phyloP scores from a whole-genome alignment of 2,888 invertebrate species.

The Conistra vaccinii region DNA sequence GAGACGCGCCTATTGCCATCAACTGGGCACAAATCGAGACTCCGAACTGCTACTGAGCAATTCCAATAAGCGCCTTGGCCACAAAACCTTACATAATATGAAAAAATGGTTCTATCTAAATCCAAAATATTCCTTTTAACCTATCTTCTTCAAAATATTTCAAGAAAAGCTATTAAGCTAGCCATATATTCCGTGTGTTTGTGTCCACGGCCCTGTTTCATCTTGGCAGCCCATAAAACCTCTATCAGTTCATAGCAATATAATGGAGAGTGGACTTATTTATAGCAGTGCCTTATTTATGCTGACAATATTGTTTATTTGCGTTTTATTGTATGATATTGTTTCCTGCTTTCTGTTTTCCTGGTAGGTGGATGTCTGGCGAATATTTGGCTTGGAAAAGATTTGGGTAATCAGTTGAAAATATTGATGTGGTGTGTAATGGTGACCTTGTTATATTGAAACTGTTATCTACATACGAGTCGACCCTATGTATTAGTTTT shows the following conservation, averaged over 20 bases:
- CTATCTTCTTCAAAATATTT: constrained; percentile 66
- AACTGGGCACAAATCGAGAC: too few species aligned
- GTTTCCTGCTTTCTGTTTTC: constrained; percentile 42
- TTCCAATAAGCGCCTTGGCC: background rate
- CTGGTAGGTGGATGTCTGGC: constrained; percentile 19
- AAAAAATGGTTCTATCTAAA: constrained; percentile 1
- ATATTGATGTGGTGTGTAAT: background rate
- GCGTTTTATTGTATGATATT: constrained; percentile 56
- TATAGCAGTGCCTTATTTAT: constrained; percentile 61
- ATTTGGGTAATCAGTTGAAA: constrained; percentile 3
- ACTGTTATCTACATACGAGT: background rate
- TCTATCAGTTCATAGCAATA: constrained; percentile 76
- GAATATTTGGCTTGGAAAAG: constrained; percentile 14
- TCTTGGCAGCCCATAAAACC: constrained; percentile 61
- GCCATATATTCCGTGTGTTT: constrained; percentile 71
- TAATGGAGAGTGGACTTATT: constrained; percentile 70
- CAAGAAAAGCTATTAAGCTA: constrained; percentile 68
- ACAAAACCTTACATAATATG: background rate
- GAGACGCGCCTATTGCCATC: too few species aligned
- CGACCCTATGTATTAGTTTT: background rate
- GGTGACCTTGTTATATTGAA: background rate
- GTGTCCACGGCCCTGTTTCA: constrained; percentile 65
- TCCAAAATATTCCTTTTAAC: constrained; percentile 10
- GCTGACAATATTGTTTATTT: constrained; percentile 59
- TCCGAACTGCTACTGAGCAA: too few species aligned